Conservation (phyloP, 2,888 invertebrate species). For the Erannis defoliaria region DNA sequence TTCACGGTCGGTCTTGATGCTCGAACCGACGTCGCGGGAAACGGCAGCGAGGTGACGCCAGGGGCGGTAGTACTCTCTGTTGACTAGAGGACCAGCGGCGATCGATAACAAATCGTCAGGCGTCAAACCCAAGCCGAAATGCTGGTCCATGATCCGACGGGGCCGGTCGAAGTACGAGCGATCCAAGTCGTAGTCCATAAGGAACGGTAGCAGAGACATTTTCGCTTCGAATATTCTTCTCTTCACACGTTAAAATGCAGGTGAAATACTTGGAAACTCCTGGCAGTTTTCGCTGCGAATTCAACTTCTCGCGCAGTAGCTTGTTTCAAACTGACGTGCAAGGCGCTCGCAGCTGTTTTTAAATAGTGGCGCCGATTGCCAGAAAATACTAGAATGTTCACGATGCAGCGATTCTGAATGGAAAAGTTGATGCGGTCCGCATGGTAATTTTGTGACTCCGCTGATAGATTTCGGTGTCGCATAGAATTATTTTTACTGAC, state of each 20-base stretch:
- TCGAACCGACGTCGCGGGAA: slow-evolving; percentile 82
- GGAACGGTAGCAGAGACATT: slow-evolving; percentile 83
- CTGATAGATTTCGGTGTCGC: not conserved
- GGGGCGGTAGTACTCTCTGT: slow-evolving; percentile 73
- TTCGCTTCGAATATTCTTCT: slow-evolving; percentile 27
- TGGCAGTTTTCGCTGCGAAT: slow-evolving; percentile 31
- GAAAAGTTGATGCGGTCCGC: slow-evolving; percentile 46
- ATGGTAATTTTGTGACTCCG: slow-evolving; percentile 2
- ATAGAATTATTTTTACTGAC: not conserved
- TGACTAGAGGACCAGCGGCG: slow-evolving; percentile 57
- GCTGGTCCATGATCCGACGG: slow-evolving; percentile 81
- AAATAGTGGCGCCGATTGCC: slow-evolving; percentile 59
- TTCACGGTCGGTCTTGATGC: slow-evolving; percentile 80
- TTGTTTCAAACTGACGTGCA: slow-evolving; percentile 59
- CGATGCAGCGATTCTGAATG: slow-evolving; percentile 55
- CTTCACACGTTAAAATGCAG: slow-evolving; percentile 11
- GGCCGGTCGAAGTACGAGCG: slow-evolving; percentile 75
- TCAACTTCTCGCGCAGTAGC: slow-evolving; percentile 21
- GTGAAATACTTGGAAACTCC: not conserved
- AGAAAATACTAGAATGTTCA: slow-evolving; percentile 65
- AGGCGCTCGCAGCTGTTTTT: slow-evolving; percentile 57
- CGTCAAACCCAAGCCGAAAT: slow-evolving; percentile 82
- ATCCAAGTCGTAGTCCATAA: slow-evolving; percentile 71
- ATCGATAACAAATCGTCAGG: slow-evolving; percentile 78
- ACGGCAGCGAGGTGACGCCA: slow-evolving; percentile 80